Conservation (phyloP, 1,140 invertebrate species). For the Diabrotica virgifera region DNA sequence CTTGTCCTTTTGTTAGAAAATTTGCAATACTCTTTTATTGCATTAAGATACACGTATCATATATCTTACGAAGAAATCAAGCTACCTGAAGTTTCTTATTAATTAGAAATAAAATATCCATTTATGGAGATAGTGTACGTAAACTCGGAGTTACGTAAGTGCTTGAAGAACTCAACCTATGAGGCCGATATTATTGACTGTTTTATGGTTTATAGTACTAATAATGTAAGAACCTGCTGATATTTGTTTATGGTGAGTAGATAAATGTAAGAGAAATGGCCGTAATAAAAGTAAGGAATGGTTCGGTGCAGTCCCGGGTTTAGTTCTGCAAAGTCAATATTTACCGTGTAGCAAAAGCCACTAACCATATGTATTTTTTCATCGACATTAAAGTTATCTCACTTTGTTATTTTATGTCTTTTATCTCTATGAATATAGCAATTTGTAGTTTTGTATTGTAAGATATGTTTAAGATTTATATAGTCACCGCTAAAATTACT, state of each 20-base stretch:
- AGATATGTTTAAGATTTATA: too few relatives aligned
- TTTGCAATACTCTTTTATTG: not conserved
- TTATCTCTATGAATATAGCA: too few relatives aligned
- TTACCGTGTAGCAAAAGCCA: too few relatives aligned
- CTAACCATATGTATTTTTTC: too few relatives aligned
- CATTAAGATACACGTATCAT: conserved; percentile 6
- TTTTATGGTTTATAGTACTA: conserved; percentile 1
- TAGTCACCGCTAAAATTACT: too few relatives aligned
- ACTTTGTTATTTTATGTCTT: too few relatives aligned
- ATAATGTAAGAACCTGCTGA: conserved; percentile 5
- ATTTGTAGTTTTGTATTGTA: too few relatives aligned
- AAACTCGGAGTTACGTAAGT: not conserved
- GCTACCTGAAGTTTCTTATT: conserved; percentile 14
- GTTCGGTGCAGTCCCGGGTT: too few relatives aligned
- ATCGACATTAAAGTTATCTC: too few relatives aligned
- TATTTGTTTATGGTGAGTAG: conserved; percentile 8
- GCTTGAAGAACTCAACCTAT: not conserved
- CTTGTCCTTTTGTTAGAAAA: not conserved
- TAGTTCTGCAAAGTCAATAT: too few relatives aligned
- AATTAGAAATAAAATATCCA: conserved; percentile 14
- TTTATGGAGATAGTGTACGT: conserved; percentile 4
- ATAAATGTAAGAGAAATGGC: not conserved
- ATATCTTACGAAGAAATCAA: conserved; percentile 7
- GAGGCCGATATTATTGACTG: conserved; percentile 11
- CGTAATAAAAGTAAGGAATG: not conserved